A percentile compares a stretch with the other conserved stretches of the same genome.
These are phyloP conservation scores for Melangyna quadrimaculata DNA, from an alignment of 2,888 invertebrate species.

Conservation along the genomic window DNA sequence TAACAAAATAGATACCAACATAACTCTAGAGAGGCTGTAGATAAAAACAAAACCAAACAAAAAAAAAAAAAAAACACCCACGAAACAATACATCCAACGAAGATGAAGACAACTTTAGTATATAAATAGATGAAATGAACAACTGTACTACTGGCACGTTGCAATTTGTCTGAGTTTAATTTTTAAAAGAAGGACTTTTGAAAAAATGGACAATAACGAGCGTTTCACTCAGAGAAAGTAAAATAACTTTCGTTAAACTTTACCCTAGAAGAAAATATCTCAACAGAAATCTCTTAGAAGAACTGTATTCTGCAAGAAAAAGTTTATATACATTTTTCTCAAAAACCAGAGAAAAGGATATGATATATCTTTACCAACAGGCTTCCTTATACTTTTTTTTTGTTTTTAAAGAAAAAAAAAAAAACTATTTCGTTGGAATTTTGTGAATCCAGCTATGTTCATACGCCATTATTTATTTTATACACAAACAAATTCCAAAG, in stretches of 20 bases:
- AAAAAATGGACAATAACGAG: background rate
- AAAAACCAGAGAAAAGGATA: background rate
- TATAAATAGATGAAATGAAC: background rate
- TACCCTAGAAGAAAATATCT: background rate
- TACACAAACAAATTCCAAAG: background rate
- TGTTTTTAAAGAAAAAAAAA: background rate
- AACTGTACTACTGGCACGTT: background rate
- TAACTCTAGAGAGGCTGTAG: background rate
- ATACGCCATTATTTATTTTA: background rate
- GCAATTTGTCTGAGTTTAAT: slow-evolving; percentile 11
- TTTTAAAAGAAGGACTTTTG: background rate
- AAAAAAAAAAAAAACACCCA: background rate
- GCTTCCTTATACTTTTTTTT: background rate
- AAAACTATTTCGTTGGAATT: background rate
- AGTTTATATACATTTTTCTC: background rate
- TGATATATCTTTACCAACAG: background rate
- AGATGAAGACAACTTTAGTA: background rate
- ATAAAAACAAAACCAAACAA: background rate
- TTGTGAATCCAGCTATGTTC: background rate
- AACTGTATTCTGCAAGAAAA: background rate
- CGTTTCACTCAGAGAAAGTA: background rate
- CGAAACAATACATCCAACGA: background rate
- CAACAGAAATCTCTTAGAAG: background rate
- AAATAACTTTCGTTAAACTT: background rate
- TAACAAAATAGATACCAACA: slow-evolving; percentile 1